Base-by-base conservation (phyloP, 2,113 vertebrate species). In the Asarcornis scutulata region DNA sequence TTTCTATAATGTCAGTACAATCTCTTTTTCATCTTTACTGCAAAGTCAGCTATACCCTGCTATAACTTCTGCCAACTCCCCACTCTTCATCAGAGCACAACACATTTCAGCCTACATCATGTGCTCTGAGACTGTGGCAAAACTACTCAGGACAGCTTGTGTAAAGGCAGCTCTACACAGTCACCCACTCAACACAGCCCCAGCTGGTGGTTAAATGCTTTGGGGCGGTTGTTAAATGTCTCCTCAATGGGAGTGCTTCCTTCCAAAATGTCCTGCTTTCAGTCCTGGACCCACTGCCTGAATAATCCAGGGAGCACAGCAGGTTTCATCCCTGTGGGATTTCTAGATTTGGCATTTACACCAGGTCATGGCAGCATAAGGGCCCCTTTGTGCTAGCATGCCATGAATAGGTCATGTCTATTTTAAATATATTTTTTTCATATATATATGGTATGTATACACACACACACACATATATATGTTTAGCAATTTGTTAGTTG, bases 31-130 rank as follows among this genome's bases (percentile, higher is more conserved):
- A 48, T 29, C 52, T 7, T 27, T 68, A 32, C 38, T 34, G 36
- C 48, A 60, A 85, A 87, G 32, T 50, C 9, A 14, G 9, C 10
- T 1, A 0, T 20, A 36, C 7, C 23, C 17, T 38, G 23, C 11
- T 66, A 36, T 7, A 10, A 8, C 10, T 79, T 62, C 42, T 9
- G 2, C 23, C 50, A 11, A 62, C 2, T 1, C 27, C 16, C 2
- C 9, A 20, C 14, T 32, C 25, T 48, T 44, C 46, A 20, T 21
- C 38, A 46, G 25, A 58, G 14, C n/a, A 75, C 32, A 63, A 48
- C 0, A 0, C 67, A 44, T 25, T 44, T 42, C 2, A 0, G 4
- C 44, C 40, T 63, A 32, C 1, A 0, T 8, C 40, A 58, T 4
- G 17, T 0, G 1, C 17, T 88, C 53, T 56, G 27, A 31, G 53